Base-by-base conservation (phyloP, 2,113 vertebrate species). In the Phaethon lepturus region DNA sequence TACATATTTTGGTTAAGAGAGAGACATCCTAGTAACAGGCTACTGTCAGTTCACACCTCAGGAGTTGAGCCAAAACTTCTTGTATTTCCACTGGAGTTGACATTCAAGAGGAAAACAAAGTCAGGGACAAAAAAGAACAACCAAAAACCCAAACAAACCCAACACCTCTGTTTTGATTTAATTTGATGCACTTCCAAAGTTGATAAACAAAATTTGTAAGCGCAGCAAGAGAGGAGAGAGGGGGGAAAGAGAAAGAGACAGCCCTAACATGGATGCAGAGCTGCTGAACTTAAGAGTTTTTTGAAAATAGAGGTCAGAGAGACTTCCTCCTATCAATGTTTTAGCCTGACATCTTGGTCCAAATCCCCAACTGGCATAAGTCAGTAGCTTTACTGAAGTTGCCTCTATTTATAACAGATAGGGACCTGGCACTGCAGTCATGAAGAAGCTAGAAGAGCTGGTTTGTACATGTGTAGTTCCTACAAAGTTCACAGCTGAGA, bases 1-100 rank as follows among this genome's bases (percentile, higher is more conserved):
- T 69, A 78, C 19, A 18, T 69, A 53, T 62, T 92, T 91, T 69
- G 67, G 28, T 88, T 63, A 56, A 71, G 74, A 89, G 40, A 93
- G 86, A 81, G 17, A 33, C 60, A 45, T 49, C 60, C 35, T 53
- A 82, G 58, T 47, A 92, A 52, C 25, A 58, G 20, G 35, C 24
- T 84, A 35, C 60, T 63, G 52, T 49, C 72, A 59, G 42, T 55
- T 93, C 72, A 52, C 40, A 67, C 7, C 44, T 84, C 52, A 59
- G 52, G 59, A 69, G 26, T 4, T 56, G 58, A 75, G 58, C 44
- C 75, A 72, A 81, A 90, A 29, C 14, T 64, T 62, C 59, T 92
- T 90, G 0, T 9, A 56, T 84, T 92, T 95, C 64, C 40, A 69
- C 35, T 67, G 73, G 55, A 86, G 42, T 24, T 67, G 68, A 84